Conservation (phyloP, 2,113 vertebrate species). For the Charadrius vociferus region DNA sequence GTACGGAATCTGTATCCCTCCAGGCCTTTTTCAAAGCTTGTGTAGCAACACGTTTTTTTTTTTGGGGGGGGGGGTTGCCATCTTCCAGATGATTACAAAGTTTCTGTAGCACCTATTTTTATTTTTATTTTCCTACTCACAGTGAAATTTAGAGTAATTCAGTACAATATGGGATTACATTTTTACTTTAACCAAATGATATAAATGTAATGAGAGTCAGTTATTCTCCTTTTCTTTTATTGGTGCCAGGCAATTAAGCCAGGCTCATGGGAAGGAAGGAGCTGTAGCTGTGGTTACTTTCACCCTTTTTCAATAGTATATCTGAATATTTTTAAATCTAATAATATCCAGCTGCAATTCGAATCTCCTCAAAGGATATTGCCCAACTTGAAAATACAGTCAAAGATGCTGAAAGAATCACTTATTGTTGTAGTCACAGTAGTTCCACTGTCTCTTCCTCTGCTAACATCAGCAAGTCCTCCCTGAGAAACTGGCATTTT, state of each 20-base stretch:
- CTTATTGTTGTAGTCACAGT: accelerated
- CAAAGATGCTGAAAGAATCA: not conserved
- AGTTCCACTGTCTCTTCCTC: not conserved
- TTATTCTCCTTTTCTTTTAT: not conserved
- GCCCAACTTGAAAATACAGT: not conserved
- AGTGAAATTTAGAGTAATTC: not conserved
- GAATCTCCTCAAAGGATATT: not conserved
- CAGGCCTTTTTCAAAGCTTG: not conserved
- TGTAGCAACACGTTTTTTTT: not conserved
- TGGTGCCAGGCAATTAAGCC: not conserved
- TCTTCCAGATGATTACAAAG: not conserved
- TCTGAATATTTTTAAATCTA: not conserved
- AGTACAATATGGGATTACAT: not conserved
- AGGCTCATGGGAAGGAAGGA: not conserved
- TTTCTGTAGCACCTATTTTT: not conserved
- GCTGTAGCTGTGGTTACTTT: not conserved
- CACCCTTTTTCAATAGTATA: not conserved
- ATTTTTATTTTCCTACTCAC: not conserved
- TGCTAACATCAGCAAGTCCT: not conserved
- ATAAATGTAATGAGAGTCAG: not conserved
- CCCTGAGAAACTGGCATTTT: not conserved
- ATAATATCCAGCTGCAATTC: not conserved
- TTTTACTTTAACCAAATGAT: not conserved
- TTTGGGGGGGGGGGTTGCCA: no score
- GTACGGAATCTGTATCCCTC: not conserved